Evolutionary conservation across 2,888 invertebrate genomes (phyloP).

Genomic region (Tuta absoluta): DNA sequence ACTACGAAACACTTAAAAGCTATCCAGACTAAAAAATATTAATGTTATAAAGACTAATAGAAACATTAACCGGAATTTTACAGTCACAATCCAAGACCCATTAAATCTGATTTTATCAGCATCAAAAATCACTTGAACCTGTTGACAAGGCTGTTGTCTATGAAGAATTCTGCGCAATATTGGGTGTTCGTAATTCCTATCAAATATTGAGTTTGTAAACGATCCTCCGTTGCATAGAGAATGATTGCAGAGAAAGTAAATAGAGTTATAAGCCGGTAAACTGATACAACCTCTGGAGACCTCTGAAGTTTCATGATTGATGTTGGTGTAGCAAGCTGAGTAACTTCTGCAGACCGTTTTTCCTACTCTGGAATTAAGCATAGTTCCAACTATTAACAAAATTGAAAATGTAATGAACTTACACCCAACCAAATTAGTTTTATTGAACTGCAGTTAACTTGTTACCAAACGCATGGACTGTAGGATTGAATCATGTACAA

Average conservation of each 20-base stretch:
- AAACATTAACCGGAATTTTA: neutral
- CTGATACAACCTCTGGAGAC: constrained; percentile 61
- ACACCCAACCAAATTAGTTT: no score
- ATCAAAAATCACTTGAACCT: no score
- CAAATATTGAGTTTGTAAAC: neutral
- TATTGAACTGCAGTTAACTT: no score
- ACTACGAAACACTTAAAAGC: no score
- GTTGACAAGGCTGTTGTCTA: neutral
- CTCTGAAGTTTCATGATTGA: constrained; percentile 48
- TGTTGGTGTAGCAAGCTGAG: constrained; percentile 59
- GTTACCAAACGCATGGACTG: no score
- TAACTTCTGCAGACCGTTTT: constrained; percentile 52
- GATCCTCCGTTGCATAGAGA: constrained; percentile 47
- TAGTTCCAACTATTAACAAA: neutral
- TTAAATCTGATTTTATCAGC: neutral
- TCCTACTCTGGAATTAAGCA: constrained; percentile 51
- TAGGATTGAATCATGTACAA: no score
- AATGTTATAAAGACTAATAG: no score
- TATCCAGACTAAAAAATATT: no score
- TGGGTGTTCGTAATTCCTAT: neutral
- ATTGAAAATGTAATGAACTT: no score
- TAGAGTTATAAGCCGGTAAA: constrained; percentile 53
- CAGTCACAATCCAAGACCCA: neutral
- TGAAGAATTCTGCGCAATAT: neutral
- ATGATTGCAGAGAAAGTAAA: constrained; percentile 53